Evolutionary conservation across 1,140 invertebrate species (phyloP).

Genomic region (Metopolophium dirhodum): DNA sequence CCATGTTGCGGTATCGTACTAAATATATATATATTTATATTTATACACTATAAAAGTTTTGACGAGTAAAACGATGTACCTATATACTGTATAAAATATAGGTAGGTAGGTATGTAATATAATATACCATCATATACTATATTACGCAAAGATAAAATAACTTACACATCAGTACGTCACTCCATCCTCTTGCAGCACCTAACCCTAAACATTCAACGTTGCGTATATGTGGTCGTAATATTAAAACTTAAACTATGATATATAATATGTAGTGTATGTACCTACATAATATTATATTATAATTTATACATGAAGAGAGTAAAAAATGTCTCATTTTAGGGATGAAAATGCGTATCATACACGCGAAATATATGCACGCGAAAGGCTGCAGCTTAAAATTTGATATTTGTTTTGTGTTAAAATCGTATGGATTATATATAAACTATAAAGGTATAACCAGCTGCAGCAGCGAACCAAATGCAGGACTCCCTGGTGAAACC

Average conservation of each 20-base stretch:
- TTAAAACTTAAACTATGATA: slow-evolving; percentile 7
- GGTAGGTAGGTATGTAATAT: too few relatives aligned
- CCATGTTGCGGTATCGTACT: background rate
- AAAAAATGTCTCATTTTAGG: background rate
- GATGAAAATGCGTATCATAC: background rate
- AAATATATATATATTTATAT: background rate
- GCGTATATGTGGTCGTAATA: background rate
- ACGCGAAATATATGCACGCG: too few relatives aligned
- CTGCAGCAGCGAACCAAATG: background rate
- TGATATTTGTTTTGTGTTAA: background rate
- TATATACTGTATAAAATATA: background rate
- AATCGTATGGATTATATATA: background rate
- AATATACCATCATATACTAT: background rate
- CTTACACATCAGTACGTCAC: background rate
- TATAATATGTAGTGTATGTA: background rate
- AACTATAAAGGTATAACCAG: background rate
- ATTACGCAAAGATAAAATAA: background rate
- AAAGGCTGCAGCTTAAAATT: background rate
- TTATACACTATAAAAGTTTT: background rate
- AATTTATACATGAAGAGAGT: background rate
- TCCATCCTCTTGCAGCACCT: background rate
- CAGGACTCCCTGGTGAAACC: background rate
- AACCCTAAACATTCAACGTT: background rate
- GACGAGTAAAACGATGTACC: background rate
- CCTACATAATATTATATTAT: too few relatives aligned